These are phyloP conservation scores for Sebastes diploproa DNA, from an alignment of 2,797 vertebrate species.

Conservation along the genomic window DNA sequence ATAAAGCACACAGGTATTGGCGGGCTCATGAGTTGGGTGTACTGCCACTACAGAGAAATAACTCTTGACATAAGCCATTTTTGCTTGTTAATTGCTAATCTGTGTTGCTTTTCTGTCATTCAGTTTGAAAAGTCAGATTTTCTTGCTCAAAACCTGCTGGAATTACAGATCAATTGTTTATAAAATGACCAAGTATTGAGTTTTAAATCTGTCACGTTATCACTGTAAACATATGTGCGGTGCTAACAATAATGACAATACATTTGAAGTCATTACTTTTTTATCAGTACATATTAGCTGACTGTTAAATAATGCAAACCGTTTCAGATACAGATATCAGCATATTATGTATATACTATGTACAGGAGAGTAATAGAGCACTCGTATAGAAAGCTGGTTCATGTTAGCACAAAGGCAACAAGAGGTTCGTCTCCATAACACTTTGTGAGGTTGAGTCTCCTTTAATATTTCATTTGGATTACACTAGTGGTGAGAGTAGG, in stretches of 20 bases:
- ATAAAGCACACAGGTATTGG: not conserved
- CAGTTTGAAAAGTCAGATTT: not conserved
- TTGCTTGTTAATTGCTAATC: not conserved
- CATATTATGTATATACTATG: not conserved
- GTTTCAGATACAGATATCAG: not conserved
- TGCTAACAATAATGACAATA: not conserved
- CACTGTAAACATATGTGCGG: not conserved
- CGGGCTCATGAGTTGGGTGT: not conserved
- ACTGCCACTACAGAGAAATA: not conserved
- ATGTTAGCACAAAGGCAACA: slow-evolving; percentile 6
- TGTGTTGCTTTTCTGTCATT: not conserved
- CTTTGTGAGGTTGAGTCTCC: slow-evolving; percentile 22
- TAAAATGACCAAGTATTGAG: not conserved
- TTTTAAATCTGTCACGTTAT: not conserved
- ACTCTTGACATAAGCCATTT: not conserved
- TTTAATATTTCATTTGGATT: slow-evolving; percentile 57
- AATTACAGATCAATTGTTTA: fast-evolving
- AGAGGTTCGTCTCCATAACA: slow-evolving; percentile 19
- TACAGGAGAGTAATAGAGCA: not conserved
- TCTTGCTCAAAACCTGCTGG: not conserved
- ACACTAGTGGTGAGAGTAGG: slow-evolving; percentile 16
- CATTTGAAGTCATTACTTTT: not conserved
- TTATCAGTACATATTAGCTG: not conserved
- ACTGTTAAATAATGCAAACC: not conserved
- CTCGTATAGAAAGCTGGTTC: not conserved